Percentiles rank a stretch among this genome's conserved stretches.
Conservation (phyloP, 2,888 invertebrate species). For the Dicyrtomina minuta region DNA sequence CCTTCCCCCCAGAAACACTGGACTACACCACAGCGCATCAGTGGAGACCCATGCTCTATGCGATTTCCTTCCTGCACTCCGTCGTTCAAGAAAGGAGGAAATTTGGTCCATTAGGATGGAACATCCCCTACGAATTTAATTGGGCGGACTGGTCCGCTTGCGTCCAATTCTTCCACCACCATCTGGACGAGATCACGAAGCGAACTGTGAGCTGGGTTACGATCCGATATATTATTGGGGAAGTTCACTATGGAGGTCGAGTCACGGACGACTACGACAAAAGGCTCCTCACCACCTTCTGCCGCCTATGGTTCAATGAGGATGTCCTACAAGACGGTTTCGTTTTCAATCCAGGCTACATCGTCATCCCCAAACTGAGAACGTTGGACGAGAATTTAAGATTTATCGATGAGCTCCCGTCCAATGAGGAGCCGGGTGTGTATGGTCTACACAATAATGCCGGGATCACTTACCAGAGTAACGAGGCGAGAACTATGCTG, state of each 20-base stretch:
- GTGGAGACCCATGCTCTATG: conserved; percentile 79
- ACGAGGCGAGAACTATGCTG: conserved; percentile 70
- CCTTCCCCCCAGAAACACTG: conserved; percentile 79
- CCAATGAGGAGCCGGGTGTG: conserved; percentile 79
- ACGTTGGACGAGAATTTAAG: conserved; percentile 71
- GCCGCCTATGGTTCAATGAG: conserved; percentile 75
- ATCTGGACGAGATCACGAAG: conserved; percentile 74
- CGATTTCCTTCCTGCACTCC: conserved; percentile 81
- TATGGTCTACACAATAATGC: conserved; percentile 88
- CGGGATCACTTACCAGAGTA: conserved; percentile 86
- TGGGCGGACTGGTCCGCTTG: conserved; percentile 82
- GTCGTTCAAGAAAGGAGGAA: conserved; percentile 82
- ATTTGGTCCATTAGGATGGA: conserved; percentile 84
- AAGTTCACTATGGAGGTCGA: conserved; percentile 86
- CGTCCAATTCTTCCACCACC: conserved; percentile 82
- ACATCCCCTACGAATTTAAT: conserved; percentile 82
- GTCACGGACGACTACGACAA: conserved; percentile 90
- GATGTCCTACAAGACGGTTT: conserved; percentile 71
- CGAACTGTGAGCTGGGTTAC: conserved; percentile 76
- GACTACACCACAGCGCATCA: conserved; percentile 77
- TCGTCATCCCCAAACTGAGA: conserved; percentile 65
- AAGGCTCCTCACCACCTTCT: conserved; percentile 74
- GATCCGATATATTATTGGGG: conserved; percentile 82
- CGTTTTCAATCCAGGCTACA: conserved; percentile 75
- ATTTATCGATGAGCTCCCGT: conserved; percentile 72